Conservation (phyloP, 1,140 invertebrate genomes). For the Drosophila cardini region DNA sequence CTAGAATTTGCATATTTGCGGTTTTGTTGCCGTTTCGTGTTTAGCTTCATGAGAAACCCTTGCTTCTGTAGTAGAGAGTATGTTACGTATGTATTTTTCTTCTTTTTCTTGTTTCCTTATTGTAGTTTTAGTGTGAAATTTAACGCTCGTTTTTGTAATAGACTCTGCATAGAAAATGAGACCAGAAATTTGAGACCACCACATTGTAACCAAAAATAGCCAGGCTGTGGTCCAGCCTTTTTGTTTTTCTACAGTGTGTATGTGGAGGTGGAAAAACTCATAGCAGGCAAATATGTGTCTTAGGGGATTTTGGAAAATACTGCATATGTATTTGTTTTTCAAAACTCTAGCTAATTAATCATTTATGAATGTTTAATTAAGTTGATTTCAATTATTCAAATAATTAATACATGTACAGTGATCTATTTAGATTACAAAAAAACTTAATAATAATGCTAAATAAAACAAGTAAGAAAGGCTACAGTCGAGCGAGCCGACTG, state of each 20-base stretch:
- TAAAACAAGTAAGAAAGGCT: too few relatives aligned
- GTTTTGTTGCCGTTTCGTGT: constrained; percentile 57
- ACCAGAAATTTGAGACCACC: constrained; percentile 78
- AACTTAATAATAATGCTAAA: too few relatives aligned
- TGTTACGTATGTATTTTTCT: constrained; percentile 16
- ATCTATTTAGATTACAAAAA: too few relatives aligned
- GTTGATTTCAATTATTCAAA: constrained; percentile 7
- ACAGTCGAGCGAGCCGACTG: too few relatives aligned
- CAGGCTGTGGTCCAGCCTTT: constrained; percentile 56
- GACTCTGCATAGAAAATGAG: constrained; percentile 81
- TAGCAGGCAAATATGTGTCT: not conserved
- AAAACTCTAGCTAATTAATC: too few relatives aligned
- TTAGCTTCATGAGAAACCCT: constrained; percentile 64
- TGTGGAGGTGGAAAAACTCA: not conserved
- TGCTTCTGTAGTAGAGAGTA: too few relatives aligned
- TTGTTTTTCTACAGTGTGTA: not conserved
- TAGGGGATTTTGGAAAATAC: not conserved
- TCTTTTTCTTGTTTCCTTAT: constrained; percentile 34
- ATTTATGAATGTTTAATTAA: too few relatives aligned
- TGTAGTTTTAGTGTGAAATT: constrained; percentile 70
- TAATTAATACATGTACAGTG: too few relatives aligned
- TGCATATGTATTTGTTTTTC: not conserved
- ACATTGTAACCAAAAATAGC: constrained; percentile 75
- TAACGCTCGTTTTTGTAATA: constrained; percentile 80
- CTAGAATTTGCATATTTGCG: constrained; percentile 79